These are phyloP conservation scores for Xylocopa sonorina DNA, from an alignment of 1,140 invertebrate species.

Conservation along the genomic window DNA sequence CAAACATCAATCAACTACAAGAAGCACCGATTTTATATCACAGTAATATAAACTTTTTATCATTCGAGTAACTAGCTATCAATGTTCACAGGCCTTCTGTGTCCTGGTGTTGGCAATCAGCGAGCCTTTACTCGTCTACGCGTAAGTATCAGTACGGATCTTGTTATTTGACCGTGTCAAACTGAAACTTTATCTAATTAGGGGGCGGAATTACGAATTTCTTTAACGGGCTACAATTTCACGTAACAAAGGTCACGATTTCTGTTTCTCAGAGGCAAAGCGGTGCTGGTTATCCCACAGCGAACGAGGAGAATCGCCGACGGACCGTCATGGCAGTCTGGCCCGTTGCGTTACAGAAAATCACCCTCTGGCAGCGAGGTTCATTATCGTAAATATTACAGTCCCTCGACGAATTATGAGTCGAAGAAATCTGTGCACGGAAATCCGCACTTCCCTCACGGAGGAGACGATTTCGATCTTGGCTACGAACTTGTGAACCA, in stretches of 20 bases:
- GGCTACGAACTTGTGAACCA: conserved; percentile 71
- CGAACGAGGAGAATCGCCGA: conserved; percentile 66
- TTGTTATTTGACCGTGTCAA: not conserved
- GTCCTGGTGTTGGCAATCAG: conserved; percentile 64
- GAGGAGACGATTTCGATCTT: conserved; percentile 73
- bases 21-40: not conserved
- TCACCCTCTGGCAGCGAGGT: conserved; percentile 28
- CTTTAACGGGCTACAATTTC: not conserved
- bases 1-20: not conserved
- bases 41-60: no score
- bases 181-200: not conserved
- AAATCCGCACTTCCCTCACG: conserved; percentile 54
- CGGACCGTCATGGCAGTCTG: conserved; percentile 45
- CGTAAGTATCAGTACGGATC: conserved; percentile 58
- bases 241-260: not conserved
- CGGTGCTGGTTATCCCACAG: conserved; percentile 69
- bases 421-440: conserved; percentile 27
- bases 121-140: conserved; percentile 59
- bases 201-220: no score
- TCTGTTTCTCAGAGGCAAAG: conserved; percentile 65
- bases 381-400: conserved; percentile 27
- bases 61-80: not conserved
- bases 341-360: conserved; percentile 34
- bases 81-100: conserved; percentile 62
- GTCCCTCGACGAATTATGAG: conserved; percentile 1